Conservation (phyloP, 2,797 vertebrate species). For the Lateolabrax maculatus region DNA sequence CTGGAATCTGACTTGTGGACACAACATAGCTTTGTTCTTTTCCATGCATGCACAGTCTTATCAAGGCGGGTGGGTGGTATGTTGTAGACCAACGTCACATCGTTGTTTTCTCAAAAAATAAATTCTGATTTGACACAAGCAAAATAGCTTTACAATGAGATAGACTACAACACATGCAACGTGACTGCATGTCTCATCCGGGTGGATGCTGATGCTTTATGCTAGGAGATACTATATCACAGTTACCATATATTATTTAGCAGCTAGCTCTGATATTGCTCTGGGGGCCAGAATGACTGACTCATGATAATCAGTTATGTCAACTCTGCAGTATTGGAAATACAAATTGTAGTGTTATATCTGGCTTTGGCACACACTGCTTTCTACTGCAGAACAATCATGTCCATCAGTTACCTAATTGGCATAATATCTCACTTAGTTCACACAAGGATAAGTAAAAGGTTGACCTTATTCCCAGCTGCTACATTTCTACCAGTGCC, state of each 20-base stretch:
- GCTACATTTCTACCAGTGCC: constrained; percentile 5
- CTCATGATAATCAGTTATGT: constrained; percentile 63
- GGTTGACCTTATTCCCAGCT: neutral
- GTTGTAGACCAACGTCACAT: constrained; percentile 40
- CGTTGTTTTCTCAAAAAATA: constrained; percentile 40
- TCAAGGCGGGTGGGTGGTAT: constrained; percentile 27
- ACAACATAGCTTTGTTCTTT: constrained; percentile 64
- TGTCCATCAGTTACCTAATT: constrained; percentile 13
- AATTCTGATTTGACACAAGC: constrained; percentile 48
- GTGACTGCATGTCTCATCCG: constrained; percentile 26
- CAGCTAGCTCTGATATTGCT: constrained; percentile 64
- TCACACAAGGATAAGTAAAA: constrained; percentile 12
- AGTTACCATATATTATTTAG: constrained; percentile 77
- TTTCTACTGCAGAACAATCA: constrained; percentile 10
- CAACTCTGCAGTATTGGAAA: constrained; percentile 52
- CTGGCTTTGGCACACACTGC: neutral
- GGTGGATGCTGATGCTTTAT: constrained; percentile 26
- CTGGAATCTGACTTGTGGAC: constrained; percentile 67
- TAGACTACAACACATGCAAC: constrained; percentile 10
- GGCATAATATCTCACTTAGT: constrained; percentile 20
- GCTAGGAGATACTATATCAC: constrained; percentile 59
- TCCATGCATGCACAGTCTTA: constrained; percentile 37
- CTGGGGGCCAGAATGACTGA: constrained; percentile 59
- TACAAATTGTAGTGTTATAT: constrained; percentile 42
- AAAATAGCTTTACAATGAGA: constrained; percentile 19